These are phyloP conservation scores for Glaucidium brasilianum DNA, from an alignment of 2,113 vertebrate species.

Conservation along the genomic window DNA sequence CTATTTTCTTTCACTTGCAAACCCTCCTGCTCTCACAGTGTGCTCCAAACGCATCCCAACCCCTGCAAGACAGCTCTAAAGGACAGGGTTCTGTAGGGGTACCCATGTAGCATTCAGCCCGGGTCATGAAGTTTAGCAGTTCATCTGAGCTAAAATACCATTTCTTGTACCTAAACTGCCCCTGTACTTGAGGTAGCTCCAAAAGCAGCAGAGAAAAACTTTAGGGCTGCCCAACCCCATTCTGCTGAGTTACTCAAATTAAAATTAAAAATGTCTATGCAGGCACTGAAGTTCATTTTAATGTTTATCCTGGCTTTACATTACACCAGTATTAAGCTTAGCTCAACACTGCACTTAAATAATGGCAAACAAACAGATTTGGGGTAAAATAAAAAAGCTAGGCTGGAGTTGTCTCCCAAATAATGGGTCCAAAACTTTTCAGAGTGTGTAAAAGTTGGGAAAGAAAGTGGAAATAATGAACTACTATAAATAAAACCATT, in stretches of 20 bases:
- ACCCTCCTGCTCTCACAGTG: not conserved
- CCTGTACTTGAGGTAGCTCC: not conserved
- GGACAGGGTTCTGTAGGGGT: not conserved
- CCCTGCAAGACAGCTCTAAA: not conserved
- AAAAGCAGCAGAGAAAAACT: not conserved
- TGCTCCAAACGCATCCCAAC: not conserved
- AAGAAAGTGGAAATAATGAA: slow-evolving; percentile 30
- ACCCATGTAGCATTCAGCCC: not conserved
- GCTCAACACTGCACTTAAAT: not conserved
- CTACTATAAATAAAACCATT: not conserved
- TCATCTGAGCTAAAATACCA: not conserved
- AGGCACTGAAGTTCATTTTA: not conserved
- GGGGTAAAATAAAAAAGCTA: not conserved
- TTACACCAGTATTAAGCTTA: not conserved
- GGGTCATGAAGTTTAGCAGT: not conserved
- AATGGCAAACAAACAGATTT: not conserved
- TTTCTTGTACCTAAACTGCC: not conserved
- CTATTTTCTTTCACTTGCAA: not conserved
- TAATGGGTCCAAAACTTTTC: not conserved
- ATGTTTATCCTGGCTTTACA: not conserved
- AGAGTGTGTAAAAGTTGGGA: not conserved
- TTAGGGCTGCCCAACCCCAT: not conserved
- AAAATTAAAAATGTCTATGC: not conserved
- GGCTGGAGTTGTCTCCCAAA: not conserved
- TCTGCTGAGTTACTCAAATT: not conserved